Conservation (phyloP, 92 coral and sea anemone species). For the Epizoanthus stellaris region DNA sequence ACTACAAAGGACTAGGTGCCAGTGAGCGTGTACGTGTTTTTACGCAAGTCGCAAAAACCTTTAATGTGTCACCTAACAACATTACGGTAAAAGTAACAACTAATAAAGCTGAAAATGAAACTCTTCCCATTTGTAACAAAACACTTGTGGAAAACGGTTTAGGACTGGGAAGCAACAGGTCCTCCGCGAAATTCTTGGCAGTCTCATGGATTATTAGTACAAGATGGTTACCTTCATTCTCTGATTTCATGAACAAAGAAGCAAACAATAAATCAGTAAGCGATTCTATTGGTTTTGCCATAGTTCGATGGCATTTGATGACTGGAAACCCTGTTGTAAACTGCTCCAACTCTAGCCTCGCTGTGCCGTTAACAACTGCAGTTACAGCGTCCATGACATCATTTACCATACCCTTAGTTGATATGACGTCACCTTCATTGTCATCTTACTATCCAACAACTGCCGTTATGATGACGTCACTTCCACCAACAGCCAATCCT, state of each 20-base stretch:
- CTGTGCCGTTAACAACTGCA: background rate
- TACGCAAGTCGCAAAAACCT: background rate
- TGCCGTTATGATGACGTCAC: no score
- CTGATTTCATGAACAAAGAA: background rate
- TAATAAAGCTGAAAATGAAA: background rate
- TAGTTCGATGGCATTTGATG: background rate
- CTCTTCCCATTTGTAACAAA: conserved; percentile 22
- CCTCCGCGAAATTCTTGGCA: conserved; percentile 7
- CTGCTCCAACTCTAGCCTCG: conserved; percentile 7
- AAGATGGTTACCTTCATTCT: background rate
- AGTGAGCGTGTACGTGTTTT: conserved; percentile 30
- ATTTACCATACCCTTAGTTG: background rate
- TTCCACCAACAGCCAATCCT: no score
- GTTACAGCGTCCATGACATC: background rate
- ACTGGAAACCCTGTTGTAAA: conserved; percentile 5
- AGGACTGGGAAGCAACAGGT: background rate
- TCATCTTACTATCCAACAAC: no score
- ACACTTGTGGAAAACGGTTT: conserved; percentile 2
- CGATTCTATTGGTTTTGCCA: background rate
- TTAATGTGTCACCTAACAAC: conserved; percentile 3
- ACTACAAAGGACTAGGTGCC: conserved; percentile 25
- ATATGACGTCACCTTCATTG: background rate
- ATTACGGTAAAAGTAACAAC: conserved; percentile 1
- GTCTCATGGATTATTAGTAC: conserved; percentile 10
- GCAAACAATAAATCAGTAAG: conserved; percentile 2